Conservation (phyloP, 2,888 invertebrate species). For the Argyra leucocephala region DNA sequence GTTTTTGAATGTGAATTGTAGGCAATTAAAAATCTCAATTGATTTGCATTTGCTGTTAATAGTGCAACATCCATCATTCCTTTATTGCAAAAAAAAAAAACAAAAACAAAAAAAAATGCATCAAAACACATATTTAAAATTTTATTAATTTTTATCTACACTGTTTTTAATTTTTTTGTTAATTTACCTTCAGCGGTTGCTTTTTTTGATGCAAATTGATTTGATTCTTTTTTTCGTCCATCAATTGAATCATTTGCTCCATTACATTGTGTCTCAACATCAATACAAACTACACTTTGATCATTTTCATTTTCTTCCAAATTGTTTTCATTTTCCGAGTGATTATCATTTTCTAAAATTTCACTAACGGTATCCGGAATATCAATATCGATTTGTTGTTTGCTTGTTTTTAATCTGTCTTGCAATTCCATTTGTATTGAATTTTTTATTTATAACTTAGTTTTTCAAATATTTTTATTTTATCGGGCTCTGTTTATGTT, state of each 20-base stretch:
- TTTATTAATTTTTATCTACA: neutral
- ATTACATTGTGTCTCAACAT: neutral
- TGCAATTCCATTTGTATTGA: neutral
- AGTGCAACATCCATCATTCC: constrained; percentile 64
- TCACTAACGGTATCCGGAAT: neutral
- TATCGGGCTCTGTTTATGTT: too few relatives aligned
- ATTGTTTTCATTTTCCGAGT: neutral
- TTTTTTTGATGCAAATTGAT: neutral
- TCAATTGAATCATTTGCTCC: neutral
- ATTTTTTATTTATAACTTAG: too few relatives aligned
- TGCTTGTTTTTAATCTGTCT: neutral
- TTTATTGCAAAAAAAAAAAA: constrained; percentile 23
- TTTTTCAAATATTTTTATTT: too few relatives aligned
- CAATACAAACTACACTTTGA: neutral
- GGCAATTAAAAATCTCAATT: constrained; percentile 54
- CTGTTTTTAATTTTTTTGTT: neutral
- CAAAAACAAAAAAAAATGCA: too few relatives aligned
- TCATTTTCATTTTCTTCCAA: neutral
- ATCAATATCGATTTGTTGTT: neutral
- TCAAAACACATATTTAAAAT: too few relatives aligned
- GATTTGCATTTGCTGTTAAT: constrained; percentile 61
- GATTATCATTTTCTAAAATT: neutral
- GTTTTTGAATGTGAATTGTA: constrained; percentile 51
- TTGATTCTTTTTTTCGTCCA: neutral
- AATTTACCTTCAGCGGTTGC: neutral